A percentile compares a stretch with the other conserved stretches of the same genome.
Evolutionary conservation across 1,140 invertebrate genomes (phyloP).

Genomic region (Aleiodes sp.): DNA sequence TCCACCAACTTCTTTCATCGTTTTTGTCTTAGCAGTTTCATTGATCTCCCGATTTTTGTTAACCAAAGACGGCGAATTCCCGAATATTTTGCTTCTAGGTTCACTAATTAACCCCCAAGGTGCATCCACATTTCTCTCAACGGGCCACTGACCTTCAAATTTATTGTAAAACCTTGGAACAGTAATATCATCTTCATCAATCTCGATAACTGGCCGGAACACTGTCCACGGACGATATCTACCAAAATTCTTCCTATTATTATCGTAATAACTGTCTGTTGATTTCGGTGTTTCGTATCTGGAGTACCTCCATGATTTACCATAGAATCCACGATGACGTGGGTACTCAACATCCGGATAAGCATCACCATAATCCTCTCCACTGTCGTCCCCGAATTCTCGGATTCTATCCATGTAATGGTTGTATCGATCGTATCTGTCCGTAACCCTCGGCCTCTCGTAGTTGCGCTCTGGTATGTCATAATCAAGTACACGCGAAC

Average conservation of each 20-base stretch:
- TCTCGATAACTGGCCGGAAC: not conserved
- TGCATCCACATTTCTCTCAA: not conserved
- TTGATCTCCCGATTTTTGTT: conserved; percentile 2
- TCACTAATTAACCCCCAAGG: not conserved
- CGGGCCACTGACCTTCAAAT: not conserved
- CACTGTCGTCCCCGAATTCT: not conserved
- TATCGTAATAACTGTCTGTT: not conserved
- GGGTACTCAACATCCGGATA: conserved; percentile 18
- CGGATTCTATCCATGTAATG: conserved; percentile 26
- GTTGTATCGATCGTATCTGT: conserved; percentile 32
- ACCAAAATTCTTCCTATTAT: not conserved
- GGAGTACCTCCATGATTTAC: conserved; percentile 15
- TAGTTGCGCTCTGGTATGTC: conserved; percentile 23
- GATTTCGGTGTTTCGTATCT: conserved; percentile 1
- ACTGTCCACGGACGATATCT: conserved; percentile 1
- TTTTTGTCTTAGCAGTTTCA: not conserved
- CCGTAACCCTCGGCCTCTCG: conserved; percentile 7
- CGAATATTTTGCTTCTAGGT: not conserved
- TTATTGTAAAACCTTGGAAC: not conserved
- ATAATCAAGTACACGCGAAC: conserved; percentile 26
- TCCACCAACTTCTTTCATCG: not conserved
- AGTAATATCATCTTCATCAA: not conserved
- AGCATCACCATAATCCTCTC: conserved; percentile 32
- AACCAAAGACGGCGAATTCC: not conserved
- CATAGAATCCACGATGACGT: not conserved